Percentiles rank a stretch among this genome's conserved stretches.
phyloP scores from a whole-genome alignment of 2,113 vertebrate species.

The Hemicordylus capensis region DNA sequence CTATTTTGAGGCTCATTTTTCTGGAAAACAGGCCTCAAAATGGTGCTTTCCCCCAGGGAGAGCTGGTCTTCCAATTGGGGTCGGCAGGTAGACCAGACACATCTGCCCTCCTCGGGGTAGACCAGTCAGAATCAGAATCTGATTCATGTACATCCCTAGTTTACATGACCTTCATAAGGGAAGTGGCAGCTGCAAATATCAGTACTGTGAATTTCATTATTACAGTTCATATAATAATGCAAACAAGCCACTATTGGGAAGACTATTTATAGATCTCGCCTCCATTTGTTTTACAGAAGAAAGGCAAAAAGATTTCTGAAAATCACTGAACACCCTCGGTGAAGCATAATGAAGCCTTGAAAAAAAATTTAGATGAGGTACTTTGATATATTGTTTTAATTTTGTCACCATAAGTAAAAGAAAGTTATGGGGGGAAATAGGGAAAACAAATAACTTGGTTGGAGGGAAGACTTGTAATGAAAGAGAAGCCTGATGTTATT shows the following conservation, averaged over 20 bases:
- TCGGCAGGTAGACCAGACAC: no score
- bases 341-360: background rate
- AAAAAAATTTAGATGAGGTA: background rate
- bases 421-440: background rate
- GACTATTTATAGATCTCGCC: background rate
- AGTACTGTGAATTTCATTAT: constrained; percentile 5
- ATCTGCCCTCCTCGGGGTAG: no score
- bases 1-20: no score
- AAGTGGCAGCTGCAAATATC: background rate
- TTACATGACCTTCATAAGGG: background rate
- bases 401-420: background rate
- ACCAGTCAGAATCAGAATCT: no score
- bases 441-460: accelerated
- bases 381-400: constrained; percentile 1
- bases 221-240: constrained; percentile 12
- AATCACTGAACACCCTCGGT: background rate
- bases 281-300: constrained; percentile 14
- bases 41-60: no score
- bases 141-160: no score
- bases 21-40: no score
- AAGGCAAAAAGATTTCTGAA: background rate
- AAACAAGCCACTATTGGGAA: background rate
- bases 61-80: no score
- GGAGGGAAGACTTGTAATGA: background rate
- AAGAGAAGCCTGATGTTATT: background rate